Evolutionary conservation across 2,113 vertebrate genomes (phyloP).

Genomic region (Megaptera novaeangliae): DNA sequence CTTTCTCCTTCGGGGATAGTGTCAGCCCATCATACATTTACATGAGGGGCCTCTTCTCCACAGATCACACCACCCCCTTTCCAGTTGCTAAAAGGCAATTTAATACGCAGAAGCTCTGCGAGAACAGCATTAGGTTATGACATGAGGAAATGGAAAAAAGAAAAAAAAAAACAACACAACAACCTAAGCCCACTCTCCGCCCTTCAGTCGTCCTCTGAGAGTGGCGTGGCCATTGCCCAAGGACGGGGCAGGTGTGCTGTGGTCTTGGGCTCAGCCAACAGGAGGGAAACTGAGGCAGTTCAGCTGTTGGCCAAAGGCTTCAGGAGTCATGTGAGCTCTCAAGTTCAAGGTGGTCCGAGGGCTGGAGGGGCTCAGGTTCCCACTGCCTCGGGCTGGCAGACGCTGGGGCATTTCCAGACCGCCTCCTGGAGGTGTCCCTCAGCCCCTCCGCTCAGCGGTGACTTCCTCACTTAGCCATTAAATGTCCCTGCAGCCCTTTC

Average conservation of each 20-base stretch:
- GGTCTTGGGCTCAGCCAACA: neutral
- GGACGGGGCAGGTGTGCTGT: neutral
- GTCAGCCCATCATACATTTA: conserved; percentile 51
- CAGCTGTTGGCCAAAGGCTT: too few relatives aligned
- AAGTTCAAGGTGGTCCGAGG: neutral
- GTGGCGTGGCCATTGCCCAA: neutral
- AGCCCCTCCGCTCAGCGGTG: conserved; percentile 60
- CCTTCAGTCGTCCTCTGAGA: conserved; percentile 20
- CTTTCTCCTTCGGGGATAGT: conserved; percentile 15
- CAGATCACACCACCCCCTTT: conserved; percentile 1
- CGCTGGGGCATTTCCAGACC: neutral
- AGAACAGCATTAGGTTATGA: conserved; percentile 47
- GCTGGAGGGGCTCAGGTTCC: neutral
- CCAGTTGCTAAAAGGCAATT: conserved; percentile 56
- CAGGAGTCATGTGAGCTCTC: fast-evolving
- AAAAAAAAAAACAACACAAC: neutral
- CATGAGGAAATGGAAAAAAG: conserved; percentile 37
- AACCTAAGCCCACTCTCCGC: conserved; percentile 37
- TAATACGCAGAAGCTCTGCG: conserved; percentile 54
- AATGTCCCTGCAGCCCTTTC: conserved; percentile 78
- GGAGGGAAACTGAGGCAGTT: neutral
- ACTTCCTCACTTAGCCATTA: conserved; percentile 79
- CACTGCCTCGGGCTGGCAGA: fast-evolving
- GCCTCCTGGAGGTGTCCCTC: neutral
- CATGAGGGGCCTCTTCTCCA: conserved; percentile 55